Base-by-base conservation (phyloP, 2,797 vertebrate species). In the Acrocephalus scirpaceus region DNA sequence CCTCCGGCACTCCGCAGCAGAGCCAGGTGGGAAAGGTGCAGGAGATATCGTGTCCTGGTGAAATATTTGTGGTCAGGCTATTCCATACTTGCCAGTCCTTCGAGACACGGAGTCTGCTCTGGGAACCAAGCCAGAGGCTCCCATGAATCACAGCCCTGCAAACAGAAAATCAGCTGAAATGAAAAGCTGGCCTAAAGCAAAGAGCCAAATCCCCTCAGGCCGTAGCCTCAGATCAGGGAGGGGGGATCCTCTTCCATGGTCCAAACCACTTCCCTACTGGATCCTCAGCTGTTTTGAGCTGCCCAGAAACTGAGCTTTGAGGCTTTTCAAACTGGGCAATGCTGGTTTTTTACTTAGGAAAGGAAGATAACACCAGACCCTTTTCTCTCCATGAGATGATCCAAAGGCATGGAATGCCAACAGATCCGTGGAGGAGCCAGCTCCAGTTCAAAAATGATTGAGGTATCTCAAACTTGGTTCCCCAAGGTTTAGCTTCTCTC, bases 1-100 rank as follows among this genome's bases (percentile, higher is more conserved):
- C 88, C 70, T 10, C 62, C 5, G 1, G 82, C 1, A 0, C 4
- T 32, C 40, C 1, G 1, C 23, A 11, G 75, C 4, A 0, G 10
- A 40, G 73, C 54, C 8, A 5, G 88, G 10, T 15, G 69, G 40
- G 30, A n/a, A 67, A 60, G 81, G 84, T 13, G 67, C 51, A 15
- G 84, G 7, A 47, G 78, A 56, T 70, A 47, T 42, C 67, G 74
- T 2, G 45, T 91, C 61, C 75, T 79, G 85, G 3, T 74, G 91
- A 93, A 88, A 90, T 69, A 45, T 65, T 85, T 91, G 89, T 34
- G 78, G 75, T 11, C 47, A 45, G 85, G 75, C 76, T 67, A 16
- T 36, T 86, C 85, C 69, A 6, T 6, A 12, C 85, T 80, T 34
- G 65, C 81, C 0, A 0, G 5, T 40, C 51, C 61, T 44, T 4